Conservation (phyloP, 2,888 invertebrate genomes). For the Parascotia fuliginaria region DNA sequence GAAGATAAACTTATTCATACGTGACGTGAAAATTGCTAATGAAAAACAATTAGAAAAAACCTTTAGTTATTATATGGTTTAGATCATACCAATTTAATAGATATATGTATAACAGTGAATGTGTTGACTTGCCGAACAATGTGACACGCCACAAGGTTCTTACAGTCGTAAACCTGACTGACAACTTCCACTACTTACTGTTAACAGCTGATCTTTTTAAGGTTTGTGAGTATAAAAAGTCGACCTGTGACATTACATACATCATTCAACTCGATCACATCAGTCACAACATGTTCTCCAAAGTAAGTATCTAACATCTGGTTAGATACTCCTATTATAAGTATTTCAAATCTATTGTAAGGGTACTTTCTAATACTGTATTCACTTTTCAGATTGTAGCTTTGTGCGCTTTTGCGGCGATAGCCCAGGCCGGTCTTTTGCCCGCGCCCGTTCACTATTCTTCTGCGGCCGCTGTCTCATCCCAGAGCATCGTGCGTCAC, state of each 20-base stretch:
- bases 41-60: too few species aligned
- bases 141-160: constrained; percentile 40
- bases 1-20: too few species aligned
- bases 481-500: constrained; percentile 65
- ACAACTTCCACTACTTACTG: constrained; percentile 46
- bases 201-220: constrained; percentile 25
- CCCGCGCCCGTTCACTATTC: constrained; percentile 63
- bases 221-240: constrained; percentile 59
- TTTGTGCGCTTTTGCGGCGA: constrained; percentile 53
- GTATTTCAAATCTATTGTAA: neutral
- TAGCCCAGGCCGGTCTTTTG: constrained; percentile 53
- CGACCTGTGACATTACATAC: constrained; percentile 38
- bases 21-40: too few species aligned
- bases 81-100: too few species aligned
- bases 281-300: constrained; percentile 52
- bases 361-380: neutral
- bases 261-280: constrained; percentile 47
- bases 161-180: constrained; percentile 12
- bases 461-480: constrained; percentile 61
- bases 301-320: too few species aligned
- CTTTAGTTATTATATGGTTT: too few species aligned
- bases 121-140: constrained; percentile 20
- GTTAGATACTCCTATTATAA: too few species aligned
- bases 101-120: neutral
- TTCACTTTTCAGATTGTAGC: constrained; percentile 35